Base-by-base conservation (phyloP, 2,113 vertebrate genomes). In the Neolamprologus variostigma region DNA sequence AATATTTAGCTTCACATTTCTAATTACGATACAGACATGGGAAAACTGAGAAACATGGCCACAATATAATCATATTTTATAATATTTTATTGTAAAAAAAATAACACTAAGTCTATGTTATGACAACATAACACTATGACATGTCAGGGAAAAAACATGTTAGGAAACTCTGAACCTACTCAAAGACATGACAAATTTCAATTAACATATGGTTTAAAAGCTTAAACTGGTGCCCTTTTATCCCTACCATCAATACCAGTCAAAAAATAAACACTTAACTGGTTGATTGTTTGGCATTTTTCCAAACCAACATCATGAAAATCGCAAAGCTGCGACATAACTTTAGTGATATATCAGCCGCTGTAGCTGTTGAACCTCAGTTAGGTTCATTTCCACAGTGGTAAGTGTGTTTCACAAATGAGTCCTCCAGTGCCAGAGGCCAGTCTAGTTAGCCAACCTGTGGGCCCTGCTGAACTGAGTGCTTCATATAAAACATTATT, bases 401-500 rank as follows among this genome's bases (percentile, higher is more conserved):
- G 54, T 89, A 33, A 80, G 79, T 53, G 50, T 54, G 45, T 63
- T 83, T 86, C 85, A 81, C 59, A 89, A 86, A 90, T 82, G 68
- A 89, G 81, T 68, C 55, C 81, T 90, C 83, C 6, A 28, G 59
- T 87, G 88, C 88, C 89, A 86, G 80, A 86, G 91, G 85, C 86
- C 85, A 51, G 90, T 68, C 71, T 81, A 71, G 81, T 90, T 89
- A 91, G 88, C 88, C 87, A 83, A 90, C 93, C 87, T 88, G 91
- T 23, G 84, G 83, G 83, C 63, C 71, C 84, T 13, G 47, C 87
- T 83, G 82, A 33, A 53, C 84, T 50, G 42, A 85, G 86, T 88
- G 86, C 79, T 84, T 90, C 85, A 50, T 86, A 91, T 82, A 90
- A 88, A 93, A 87, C 89, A 91, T 87, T 89, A 88, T 92, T 89